Conservation (phyloP, 2,888 invertebrate genomes). For the Pediacus dermestoides region DNA sequence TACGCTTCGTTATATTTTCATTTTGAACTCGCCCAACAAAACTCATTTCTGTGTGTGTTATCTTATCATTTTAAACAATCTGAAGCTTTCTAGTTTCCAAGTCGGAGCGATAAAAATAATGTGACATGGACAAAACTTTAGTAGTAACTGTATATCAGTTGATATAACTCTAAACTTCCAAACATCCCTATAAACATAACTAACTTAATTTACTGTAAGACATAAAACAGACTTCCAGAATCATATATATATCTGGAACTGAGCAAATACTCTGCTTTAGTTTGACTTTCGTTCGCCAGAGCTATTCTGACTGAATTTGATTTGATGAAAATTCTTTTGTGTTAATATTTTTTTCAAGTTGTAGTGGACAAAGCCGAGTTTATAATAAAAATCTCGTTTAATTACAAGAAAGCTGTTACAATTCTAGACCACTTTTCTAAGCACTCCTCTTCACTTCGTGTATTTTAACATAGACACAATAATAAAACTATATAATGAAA, state of each 20-base stretch:
- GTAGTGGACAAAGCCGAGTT: too few relatives aligned
- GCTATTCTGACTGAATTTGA: slow-evolving; percentile 34
- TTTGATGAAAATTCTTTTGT: slow-evolving; percentile 23
- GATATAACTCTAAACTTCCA: slow-evolving; percentile 41
- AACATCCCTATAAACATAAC: slow-evolving; percentile 45
- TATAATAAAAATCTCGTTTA: slow-evolving; percentile 1
- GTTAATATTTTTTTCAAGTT: too few relatives aligned
- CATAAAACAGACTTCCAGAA: slow-evolving; percentile 39
- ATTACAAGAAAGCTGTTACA: too few relatives aligned
- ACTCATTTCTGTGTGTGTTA: slow-evolving; percentile 3
- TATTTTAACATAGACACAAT: too few relatives aligned
- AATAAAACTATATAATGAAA: slow-evolving; percentile 8
- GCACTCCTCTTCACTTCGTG: background rate
- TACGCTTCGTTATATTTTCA: too few relatives aligned
- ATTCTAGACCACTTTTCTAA: too few relatives aligned
- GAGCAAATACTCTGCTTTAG: slow-evolving; percentile 7
- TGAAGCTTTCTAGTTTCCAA: slow-evolving; percentile 12
- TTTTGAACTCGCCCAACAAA: too few relatives aligned
- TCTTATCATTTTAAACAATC: slow-evolving; percentile 23
- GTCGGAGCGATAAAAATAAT: slow-evolving; percentile 35
- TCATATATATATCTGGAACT: slow-evolving; percentile 15
- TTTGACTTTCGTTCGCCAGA: background rate
- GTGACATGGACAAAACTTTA: slow-evolving; percentile 34
- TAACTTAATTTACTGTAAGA: slow-evolving; percentile 44
- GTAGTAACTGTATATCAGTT: slow-evolving; percentile 37